These are phyloP conservation scores for Dolichoris vasculosae DNA, from an alignment of 1,140 invertebrate species.

Conservation along the genomic window DNA sequence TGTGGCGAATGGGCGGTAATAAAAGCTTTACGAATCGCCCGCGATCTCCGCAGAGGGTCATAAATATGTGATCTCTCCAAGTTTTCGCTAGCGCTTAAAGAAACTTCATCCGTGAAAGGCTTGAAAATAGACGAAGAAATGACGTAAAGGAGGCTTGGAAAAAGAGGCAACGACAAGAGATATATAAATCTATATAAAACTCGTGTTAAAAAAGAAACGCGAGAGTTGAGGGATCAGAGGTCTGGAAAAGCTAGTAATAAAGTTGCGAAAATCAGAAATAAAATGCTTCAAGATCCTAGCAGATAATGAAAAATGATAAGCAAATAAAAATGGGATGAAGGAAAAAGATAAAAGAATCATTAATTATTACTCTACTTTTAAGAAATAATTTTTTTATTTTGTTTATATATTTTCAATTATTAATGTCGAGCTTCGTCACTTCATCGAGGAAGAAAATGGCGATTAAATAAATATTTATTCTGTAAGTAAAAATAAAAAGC, in stretches of 20 bases:
- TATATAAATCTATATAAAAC: conserved; percentile 30
- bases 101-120: conserved; percentile 7
- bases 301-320: neutral
- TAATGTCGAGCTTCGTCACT: too few relatives aligned
- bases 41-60: neutral
- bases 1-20: neutral
- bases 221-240: neutral
- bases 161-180: conserved; percentile 4
- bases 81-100: conserved; percentile 27
- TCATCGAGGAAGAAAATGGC: too few relatives aligned
- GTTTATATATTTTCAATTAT: too few relatives aligned
- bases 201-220: neutral
- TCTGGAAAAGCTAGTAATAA: neutral
- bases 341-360: neutral
- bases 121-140: neutral
- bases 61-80: conserved; percentile 38
- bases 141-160: neutral
- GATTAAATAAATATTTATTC: too few relatives aligned
- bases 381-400: too few relatives aligned
- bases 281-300: neutral
- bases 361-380: neutral
- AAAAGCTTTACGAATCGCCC: conserved; percentile 24
- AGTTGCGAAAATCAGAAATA: neutral
- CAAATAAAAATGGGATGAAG: neutral
- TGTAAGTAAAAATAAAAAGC: too few relatives aligned